Percentiles rank a stretch among this genome's conserved stretches.
These are phyloP conservation scores for Crotalus adamanteus DNA, from an alignment of 2,797 vertebrate species.

Conservation along the genomic window DNA sequence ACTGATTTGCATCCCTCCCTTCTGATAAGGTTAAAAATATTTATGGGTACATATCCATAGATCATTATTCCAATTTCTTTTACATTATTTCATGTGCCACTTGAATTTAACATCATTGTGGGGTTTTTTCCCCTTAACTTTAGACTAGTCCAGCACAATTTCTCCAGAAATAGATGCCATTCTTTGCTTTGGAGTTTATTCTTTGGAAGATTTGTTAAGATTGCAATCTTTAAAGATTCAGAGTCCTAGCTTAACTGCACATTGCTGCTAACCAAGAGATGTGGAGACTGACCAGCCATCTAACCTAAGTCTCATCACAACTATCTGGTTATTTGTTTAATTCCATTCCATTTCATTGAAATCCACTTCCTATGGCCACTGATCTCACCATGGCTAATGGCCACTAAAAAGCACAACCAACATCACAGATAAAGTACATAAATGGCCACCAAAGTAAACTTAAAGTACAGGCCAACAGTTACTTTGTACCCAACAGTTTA, in stretches of 20 bases:
- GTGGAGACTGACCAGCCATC: not conserved
- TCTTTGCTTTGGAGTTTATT: not conserved
- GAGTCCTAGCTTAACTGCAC: not conserved
- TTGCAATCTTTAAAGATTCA: not conserved
- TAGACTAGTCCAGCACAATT: not conserved
- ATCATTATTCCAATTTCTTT: not conserved
- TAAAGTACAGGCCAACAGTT: not conserved
- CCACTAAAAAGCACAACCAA: not conserved
- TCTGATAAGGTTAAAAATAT: not conserved
- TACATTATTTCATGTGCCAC: not conserved
- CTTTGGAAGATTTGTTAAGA: not conserved
- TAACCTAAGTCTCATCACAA: not conserved
- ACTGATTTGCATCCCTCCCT: not conserved
- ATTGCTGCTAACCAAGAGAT: not conserved
- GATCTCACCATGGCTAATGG: not conserved
- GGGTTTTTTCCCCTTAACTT: not conserved
- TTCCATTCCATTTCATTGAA: not conserved
- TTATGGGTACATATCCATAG: not conserved
- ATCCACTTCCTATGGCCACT: not conserved
- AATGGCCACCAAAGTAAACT: not conserved
- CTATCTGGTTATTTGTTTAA: not conserved
- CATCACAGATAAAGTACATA: not conserved
- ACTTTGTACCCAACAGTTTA: not conserved
- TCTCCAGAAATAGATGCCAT: not conserved
- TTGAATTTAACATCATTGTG: not conserved